A percentile compares a stretch with the other conserved stretches of the same genome.
Evolutionary conservation across 2,888 invertebrate genomes (phyloP).

Genomic region (Drosophila siamana): DNA sequence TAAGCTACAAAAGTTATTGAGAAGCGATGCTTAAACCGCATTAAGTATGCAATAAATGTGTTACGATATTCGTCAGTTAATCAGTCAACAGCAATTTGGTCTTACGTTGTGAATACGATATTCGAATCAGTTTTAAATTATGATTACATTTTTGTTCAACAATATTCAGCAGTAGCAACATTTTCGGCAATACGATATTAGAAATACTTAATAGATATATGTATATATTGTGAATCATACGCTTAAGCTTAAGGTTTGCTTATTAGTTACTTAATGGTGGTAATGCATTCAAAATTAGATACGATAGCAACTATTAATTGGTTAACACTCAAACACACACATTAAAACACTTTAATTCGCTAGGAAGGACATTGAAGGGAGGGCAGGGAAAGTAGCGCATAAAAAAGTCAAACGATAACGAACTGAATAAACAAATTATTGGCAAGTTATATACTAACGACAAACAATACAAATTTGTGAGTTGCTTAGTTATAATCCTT

Average conservation of each 20-base stretch:
- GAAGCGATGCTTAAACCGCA: neutral
- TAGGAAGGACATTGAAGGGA: neutral
- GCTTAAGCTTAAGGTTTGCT: neutral
- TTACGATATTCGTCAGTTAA: slow-evolving; percentile 7
- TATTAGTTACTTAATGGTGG: neutral
- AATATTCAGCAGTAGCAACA: no score
- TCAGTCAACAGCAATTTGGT: neutral
- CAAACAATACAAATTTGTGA: neutral
- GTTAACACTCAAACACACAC: neutral
- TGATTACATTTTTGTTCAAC: neutral
- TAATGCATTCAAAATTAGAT: neutral
- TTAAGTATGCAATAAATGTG: neutral
- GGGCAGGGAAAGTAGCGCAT: neutral
- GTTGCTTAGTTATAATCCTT: no score
- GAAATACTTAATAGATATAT: neutral
- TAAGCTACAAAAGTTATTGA: neutral
- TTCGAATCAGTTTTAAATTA: neutral
- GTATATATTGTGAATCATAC: no score
- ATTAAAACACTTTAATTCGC: neutral
- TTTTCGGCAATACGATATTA: neutral
- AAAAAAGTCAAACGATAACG: slow-evolving; percentile 1
- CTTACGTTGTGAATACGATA: slow-evolving; percentile 11
- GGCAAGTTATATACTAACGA: neutral
- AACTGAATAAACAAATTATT: neutral
- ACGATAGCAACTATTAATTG: neutral